Evolutionary conservation across 1,140 invertebrate species (phyloP).

Genomic region (Pygmarrhopalites habei): DNA sequence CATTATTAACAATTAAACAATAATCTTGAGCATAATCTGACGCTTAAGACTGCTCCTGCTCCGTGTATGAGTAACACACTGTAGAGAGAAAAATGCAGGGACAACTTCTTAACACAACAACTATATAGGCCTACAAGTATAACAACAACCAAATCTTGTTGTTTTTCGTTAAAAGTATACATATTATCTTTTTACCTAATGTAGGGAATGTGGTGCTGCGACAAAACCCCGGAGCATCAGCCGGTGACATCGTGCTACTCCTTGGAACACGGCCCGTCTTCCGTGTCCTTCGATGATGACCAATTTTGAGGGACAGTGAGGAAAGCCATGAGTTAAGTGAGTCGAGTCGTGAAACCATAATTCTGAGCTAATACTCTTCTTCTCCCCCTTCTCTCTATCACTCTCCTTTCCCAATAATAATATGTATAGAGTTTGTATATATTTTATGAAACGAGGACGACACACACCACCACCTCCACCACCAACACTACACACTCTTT

Average conservation of each 20-base stretch:
- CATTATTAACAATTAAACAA: not conserved
- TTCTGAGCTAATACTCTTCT: too few species aligned
- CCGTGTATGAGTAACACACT: not conserved
- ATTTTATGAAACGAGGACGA: too few species aligned
- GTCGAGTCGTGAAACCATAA: slow-evolving; percentile 38
- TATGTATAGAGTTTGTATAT: too few species aligned
- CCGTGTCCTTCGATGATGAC: slow-evolving; percentile 32
- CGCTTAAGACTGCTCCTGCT: not conserved
- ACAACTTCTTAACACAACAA: not conserved
- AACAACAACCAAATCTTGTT: not conserved
- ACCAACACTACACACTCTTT: too few species aligned
- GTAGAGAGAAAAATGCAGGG: not conserved
- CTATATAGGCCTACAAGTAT: not conserved
- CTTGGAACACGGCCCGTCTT: slow-evolving; percentile 24
- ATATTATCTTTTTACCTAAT: slow-evolving; percentile 28
- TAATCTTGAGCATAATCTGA: not conserved
- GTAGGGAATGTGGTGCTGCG: slow-evolving; percentile 38
- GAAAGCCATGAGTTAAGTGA: slow-evolving; percentile 38
- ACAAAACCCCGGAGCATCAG: slow-evolving; percentile 31
- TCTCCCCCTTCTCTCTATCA: too few species aligned
- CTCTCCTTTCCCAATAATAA: too few species aligned
- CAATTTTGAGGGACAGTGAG: slow-evolving; percentile 37
- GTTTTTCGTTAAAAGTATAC: not conserved
- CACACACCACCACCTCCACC: too few species aligned
- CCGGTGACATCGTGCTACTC: slow-evolving; percentile 31